Percentiles rank a stretch among this genome's conserved stretches.
phyloP scores from a whole-genome alignment of 2,888 invertebrate genomes.

The Parnassius apollo region DNA sequence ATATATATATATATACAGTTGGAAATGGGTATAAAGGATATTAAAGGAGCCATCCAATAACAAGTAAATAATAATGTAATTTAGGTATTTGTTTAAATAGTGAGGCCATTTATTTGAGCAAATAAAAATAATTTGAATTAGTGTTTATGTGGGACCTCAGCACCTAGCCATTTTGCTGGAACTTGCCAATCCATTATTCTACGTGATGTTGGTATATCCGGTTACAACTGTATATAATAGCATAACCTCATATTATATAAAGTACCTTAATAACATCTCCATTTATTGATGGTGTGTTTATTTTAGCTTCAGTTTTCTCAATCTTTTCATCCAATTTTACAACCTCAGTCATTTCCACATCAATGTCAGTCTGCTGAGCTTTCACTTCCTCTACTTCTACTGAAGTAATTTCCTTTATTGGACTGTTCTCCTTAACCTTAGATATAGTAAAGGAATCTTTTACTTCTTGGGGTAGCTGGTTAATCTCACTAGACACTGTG shows the following conservation, averaged over 20 bases:
- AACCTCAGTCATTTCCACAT: conserved; percentile 60
- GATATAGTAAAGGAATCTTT: conserved; percentile 26
- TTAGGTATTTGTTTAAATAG: no score
- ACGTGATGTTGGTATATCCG: no score
- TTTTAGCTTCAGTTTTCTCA: conserved; percentile 51
- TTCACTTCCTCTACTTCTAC: conserved; percentile 37
- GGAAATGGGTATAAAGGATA: no score
- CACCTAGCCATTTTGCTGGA: no score
- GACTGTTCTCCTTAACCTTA: conserved; percentile 39
- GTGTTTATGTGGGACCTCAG: no score
- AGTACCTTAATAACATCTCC: conserved; percentile 66
- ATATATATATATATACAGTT: no score
- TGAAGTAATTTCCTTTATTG: conserved; percentile 40
- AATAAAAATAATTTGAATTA: no score
- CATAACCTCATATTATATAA: not conserved
- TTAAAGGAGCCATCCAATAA: no score
- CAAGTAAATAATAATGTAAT: no score
- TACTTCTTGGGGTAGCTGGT: conserved; percentile 13
- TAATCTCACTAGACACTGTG: conserved; percentile 22
- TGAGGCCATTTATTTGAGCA: no score
- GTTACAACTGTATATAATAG: no score
- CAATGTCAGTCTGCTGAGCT: conserved; percentile 35
- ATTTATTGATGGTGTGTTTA: conserved; percentile 56
- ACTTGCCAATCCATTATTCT: no score
- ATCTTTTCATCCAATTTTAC: conserved; percentile 35